Base-by-base conservation (phyloP, 2,797 vertebrate species). In the Tadarida brasiliensis region DNA sequence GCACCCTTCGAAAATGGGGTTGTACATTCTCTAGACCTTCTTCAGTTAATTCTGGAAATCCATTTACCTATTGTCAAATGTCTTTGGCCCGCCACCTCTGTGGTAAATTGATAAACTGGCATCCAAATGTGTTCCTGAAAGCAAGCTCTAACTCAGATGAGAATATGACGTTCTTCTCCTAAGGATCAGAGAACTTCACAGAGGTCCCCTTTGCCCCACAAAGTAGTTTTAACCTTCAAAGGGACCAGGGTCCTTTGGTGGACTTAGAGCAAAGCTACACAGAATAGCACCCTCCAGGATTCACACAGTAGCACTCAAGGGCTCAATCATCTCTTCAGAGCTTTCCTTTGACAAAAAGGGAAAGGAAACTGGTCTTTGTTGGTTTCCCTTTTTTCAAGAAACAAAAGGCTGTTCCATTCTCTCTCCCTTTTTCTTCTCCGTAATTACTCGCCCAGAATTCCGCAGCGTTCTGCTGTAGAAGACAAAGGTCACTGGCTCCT, bases 201-300 rank as follows among this genome's bases (percentile, higher is more conserved):
- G 73, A 80, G 90, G 82, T 92, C 61, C 87, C 86, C 93, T 81
- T 7, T 39, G 82, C 28, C 24, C 96, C 91, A 89, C 97, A 97
- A 98, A 98, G 97, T 90, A 96, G 93, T 95, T 97, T 97, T 73
- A 95, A 91, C 95, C 96, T 97, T 98, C 98, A 97, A 96, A 98
- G 96, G 94, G 92, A 16, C 70, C 94, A 87, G 96, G 33, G 1
- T 96, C 86, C 97, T 98, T 98, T 97, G 98, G 97, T 96, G 94
- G 93, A 97, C 96, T 97, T 90, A 95, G 97, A 97, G 97, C 90
- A 96, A 96, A 95, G 94, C 96, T 49, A 80, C 84, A 89, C 16
- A 90, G 95, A 95, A 94, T 94, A 94, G 91, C 92, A 85, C 88
- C 94, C 96, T 88, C 70, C 96, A 93, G 97, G 93, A 97, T 97